phyloP scores from a whole-genome alignment of 2,888 invertebrate genomes.

The Heliconius erato region DNA sequence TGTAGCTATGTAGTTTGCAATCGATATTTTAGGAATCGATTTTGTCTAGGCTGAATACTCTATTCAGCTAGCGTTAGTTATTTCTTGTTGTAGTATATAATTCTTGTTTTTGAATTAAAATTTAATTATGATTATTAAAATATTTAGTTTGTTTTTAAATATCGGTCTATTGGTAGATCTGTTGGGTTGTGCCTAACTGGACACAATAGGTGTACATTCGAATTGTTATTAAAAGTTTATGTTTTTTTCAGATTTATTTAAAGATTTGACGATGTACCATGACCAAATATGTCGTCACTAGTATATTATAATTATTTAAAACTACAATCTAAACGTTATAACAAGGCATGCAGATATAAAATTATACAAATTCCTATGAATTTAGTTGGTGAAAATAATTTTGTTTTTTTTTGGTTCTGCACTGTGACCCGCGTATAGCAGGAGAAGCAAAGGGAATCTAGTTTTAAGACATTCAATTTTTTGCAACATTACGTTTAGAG shows the following conservation, averaged over 20 bases:
- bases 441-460: not conserved
- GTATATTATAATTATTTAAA: not conserved
- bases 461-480: not conserved
- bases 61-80: not conserved
- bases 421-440: no score
- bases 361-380: not conserved
- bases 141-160: not conserved
- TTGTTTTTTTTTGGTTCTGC: no score
- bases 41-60: not conserved
- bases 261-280: not conserved
- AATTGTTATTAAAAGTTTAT: no score
- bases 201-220: no score
- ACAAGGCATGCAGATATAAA: not conserved
- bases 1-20: not conserved
- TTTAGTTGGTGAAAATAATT: not conserved
- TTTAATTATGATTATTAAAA: not conserved
- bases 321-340: no score
- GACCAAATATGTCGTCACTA: not conserved
- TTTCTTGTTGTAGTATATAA: not conserved
- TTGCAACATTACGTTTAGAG: not conserved
- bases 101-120: not conserved
- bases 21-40: slow-evolving; percentile 24
- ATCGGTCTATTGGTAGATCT: not conserved
- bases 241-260: not conserved
- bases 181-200: not conserved